These are phyloP conservation scores for Myotis yumanensis DNA, from an alignment of 2,113 vertebrate species.

Conservation along the genomic window DNA sequence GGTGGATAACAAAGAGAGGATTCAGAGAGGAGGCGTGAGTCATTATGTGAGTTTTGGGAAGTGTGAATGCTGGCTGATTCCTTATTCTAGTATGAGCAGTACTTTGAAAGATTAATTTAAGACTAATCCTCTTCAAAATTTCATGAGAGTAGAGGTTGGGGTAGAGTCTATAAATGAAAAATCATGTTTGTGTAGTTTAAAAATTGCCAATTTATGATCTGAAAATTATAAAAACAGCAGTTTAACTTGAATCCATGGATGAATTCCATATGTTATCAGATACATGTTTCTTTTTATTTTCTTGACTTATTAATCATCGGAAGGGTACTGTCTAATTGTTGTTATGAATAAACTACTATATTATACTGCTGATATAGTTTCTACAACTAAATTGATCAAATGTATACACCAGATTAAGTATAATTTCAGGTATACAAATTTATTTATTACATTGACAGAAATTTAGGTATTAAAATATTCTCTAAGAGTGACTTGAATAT, in stretches of 20 bases:
- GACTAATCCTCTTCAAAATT: slow-evolving; percentile 17
- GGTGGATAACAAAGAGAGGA: neutral
- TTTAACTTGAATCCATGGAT: neutral
- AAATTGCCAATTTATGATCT: slow-evolving; percentile 19
- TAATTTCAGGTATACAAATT: neutral
- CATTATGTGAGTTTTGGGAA: neutral
- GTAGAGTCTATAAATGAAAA: slow-evolving; percentile 25
- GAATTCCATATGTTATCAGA: neutral
- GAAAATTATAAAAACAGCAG: slow-evolving; percentile 26
- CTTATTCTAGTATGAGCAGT: slow-evolving; percentile 5
- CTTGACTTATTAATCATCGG: neutral
- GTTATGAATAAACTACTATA: neutral
- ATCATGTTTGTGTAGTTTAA: neutral
- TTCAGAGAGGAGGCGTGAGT: neutral
- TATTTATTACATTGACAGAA: neutral
- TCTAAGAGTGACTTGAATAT: neutral
- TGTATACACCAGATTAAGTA: neutral
- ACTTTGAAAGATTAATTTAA: slow-evolving; percentile 57
- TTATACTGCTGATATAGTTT: neutral
- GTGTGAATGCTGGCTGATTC: neutral
- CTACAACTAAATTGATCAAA: slow-evolving; percentile 26
- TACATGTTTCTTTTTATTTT: slow-evolving; percentile 9
- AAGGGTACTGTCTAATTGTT: neutral
- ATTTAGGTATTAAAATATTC: slow-evolving; percentile 2
- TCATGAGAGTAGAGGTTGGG: neutral